Base-by-base conservation (phyloP, 2,888 invertebrate genomes). In the Ormia ochracea region DNA sequence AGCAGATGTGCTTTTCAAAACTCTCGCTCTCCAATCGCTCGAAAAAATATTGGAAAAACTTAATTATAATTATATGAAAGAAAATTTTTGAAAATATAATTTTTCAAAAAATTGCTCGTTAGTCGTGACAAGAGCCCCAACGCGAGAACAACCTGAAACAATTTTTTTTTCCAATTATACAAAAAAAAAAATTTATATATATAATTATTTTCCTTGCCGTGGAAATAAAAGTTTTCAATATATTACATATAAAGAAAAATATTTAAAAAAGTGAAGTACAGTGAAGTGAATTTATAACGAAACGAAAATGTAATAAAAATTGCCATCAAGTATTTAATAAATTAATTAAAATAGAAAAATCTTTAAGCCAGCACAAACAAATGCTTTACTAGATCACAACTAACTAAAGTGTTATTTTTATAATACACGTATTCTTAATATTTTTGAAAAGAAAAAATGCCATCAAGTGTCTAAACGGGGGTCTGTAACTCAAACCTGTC, bases 91-190 rank as follows among this genome's bases (percentile, higher is more conserved):
- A 76, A 80, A 79, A 56, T 52, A 48, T 61, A n/a, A 28, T 48
- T 38, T 43, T 63, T 56, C 26, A 54, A 38, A 7, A 36, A 63
- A 6, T 3, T 82, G 48, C 68, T 61, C 69, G 61, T 84, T 82
- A 87, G 87, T 87, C 85, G 86, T 83, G 84, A 80, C 84, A 83
- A 82, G 84, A 85, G 85, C 84, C 85, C 85, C 84, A 83, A 83
- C 83, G 87, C 84, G 88, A 85, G 59, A 31, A 61, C 66, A 61
- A 38, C 52, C 69, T 31, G 12, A 38, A 41, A 48, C 6, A 36
- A 48, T 33, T 41, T 56, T 12, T n/a, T n/a, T 17, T 19, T 26
- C 69, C 69, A 75, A 28, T 48, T 28, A 36, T n/a, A 9, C 5
- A 26, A 66, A 59, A 23, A 26, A 1, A 4, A 48, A 5, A 48